A percentile compares a stretch with the other conserved stretches of the same genome.
Conservation (phyloP, 2,113 vertebrate species). For the Edolisoma coerulescens region DNA sequence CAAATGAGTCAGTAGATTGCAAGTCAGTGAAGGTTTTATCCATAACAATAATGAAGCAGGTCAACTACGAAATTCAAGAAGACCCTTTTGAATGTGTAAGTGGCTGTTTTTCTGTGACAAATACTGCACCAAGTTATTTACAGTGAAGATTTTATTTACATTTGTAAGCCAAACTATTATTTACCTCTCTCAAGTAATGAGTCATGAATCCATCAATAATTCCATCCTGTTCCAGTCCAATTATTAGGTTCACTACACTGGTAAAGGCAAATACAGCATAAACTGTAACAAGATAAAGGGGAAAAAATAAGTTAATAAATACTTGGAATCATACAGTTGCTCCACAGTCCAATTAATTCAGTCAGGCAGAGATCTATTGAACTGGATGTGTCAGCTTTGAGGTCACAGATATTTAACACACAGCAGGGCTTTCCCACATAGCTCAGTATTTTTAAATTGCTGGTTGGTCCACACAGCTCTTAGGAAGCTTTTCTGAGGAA, state of each 20-base stretch:
- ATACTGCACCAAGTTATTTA: not conserved
- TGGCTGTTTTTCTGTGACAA: not conserved
- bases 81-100: not conserved
- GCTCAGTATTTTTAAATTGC: not conserved
- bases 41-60: not conserved
- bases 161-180: not conserved
- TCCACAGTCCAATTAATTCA: not conserved
- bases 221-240: constrained; percentile 91
- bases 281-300: constrained; percentile 69
- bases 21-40: not conserved
- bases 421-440: not conserved
- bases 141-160: not conserved
- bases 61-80: not conserved
- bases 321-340: not conserved
- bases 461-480: not conserved
- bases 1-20: not conserved
- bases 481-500: not conserved
- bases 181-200: constrained; percentile 89
- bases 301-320: not conserved
- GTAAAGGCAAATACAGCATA: constrained; percentile 87
- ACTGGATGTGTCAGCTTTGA: not conserved
- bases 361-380: not conserved
- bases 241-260: constrained; percentile 91
- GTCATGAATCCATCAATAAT: constrained; percentile 95
- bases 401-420: not conserved